These are phyloP conservation scores for Zoanthus solanderi DNA, from an alignment of 92 coral and sea anemone genomes.

Conservation along the genomic window DNA sequence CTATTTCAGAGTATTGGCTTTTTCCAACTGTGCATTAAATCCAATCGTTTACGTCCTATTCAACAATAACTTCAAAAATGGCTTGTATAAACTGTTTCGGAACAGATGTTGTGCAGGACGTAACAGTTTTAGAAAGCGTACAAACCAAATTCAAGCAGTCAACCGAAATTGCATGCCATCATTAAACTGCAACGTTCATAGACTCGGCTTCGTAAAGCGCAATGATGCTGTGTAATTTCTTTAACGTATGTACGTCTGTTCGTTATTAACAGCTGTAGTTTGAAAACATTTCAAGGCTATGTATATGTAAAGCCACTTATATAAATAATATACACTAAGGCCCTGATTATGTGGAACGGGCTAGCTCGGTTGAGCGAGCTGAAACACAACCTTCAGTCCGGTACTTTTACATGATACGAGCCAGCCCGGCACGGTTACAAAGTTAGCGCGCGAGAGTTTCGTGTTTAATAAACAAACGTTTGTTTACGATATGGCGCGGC, in stretches of 20 bases:
- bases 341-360: too few species aligned
- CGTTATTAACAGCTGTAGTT: background rate
- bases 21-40: conserved; percentile 39
- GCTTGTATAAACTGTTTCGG: background rate
- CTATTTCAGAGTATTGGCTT: conserved; percentile 29
- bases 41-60: conserved; percentile 28
- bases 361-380: too few species aligned
- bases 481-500: too few species aligned
- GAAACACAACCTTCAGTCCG: too few species aligned
- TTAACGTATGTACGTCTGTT: background rate
- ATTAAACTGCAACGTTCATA: background rate
- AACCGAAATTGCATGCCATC: background rate
- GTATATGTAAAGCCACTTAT: background rate
- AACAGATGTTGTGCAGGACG: background rate
- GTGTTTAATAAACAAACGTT: too few species aligned
- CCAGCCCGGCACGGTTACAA: too few species aligned
- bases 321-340: too few species aligned
- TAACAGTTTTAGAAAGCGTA: background rate
- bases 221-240: background rate
- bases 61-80: conserved; percentile 16
- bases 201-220: background rate
- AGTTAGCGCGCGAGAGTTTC: too few species aligned
- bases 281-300: background rate
- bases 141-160: background rate
- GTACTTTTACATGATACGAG: too few species aligned